Evolutionary conservation across 1,140 invertebrate species (phyloP).

Genomic region (Orchestia grillus): DNA sequence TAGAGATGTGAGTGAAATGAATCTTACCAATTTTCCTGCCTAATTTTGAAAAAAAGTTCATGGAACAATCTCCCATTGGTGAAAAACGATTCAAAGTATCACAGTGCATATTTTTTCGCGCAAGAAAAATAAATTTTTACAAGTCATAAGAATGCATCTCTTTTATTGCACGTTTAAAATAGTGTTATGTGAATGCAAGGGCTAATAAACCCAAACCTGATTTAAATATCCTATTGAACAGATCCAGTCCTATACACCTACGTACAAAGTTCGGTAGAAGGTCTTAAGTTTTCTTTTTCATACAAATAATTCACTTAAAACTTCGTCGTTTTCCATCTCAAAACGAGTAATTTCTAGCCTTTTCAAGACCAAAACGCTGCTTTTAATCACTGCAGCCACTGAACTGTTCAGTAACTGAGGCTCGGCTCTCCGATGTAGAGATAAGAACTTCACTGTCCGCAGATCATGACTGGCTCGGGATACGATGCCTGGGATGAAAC

Average conservation of each 20-base stretch:
- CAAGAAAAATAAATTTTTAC: no score
- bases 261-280: background rate
- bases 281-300: no score
- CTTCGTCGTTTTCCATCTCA: background rate
- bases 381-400: background rate
- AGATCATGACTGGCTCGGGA: slow-evolving; percentile 80
- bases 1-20: background rate
- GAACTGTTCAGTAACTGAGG: background rate
- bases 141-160: no score
- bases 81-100: background rate
- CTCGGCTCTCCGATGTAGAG: background rate
- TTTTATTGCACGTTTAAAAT: no score
- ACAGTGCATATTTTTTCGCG: no score
- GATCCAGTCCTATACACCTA: background rate
- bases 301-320: no score
- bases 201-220: background rate
- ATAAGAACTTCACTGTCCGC: background rate
- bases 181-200: background rate
- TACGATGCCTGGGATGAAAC: slow-evolving; percentile 87
- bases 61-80: background rate
- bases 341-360: background rate
- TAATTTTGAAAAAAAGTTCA: background rate
- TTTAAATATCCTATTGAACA: background rate
- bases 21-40: background rate
- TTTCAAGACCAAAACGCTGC: background rate